These are phyloP conservation scores for Gonatopus flavifemur DNA, from an alignment of 1,140 invertebrate genomes.

Conservation along the genomic window DNA sequence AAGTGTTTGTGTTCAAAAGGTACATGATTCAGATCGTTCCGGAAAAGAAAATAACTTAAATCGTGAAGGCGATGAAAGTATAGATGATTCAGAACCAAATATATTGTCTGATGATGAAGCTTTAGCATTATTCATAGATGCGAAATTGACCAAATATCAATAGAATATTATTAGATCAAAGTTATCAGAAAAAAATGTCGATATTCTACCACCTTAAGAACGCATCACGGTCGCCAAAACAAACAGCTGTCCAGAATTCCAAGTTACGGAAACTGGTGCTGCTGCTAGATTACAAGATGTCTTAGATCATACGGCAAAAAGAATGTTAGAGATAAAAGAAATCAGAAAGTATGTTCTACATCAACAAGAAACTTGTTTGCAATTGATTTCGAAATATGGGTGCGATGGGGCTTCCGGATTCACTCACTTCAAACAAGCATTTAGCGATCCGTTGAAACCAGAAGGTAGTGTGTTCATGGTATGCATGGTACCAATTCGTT, in stretches of 20 bases:
- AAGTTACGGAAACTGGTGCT: not conserved
- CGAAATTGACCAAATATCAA: not conserved
- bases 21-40: too few relatives aligned
- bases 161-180: not conserved
- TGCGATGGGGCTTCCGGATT: not conserved
- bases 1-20: too few relatives aligned
- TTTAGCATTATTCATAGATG: too few relatives aligned
- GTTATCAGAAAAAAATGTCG: not conserved
- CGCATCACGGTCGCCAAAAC: too few relatives aligned
- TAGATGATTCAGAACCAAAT: too few relatives aligned
- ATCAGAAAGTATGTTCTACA: not conserved
- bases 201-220: too few relatives aligned
- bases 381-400: constrained; percentile 2
- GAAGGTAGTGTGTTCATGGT: not conserved
- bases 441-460: not conserved
- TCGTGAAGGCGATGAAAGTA: too few relatives aligned
- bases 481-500: not conserved
- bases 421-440: not conserved
- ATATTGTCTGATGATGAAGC: too few relatives aligned
- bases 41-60: too few relatives aligned
- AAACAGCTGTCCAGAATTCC: not conserved
- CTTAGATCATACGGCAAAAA: not conserved
- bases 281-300: not conserved
- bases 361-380: not conserved
- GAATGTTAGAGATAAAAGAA: too few relatives aligned